Base-by-base conservation (phyloP, 2,113 vertebrate species). In the Pterocles gutturalis region DNA sequence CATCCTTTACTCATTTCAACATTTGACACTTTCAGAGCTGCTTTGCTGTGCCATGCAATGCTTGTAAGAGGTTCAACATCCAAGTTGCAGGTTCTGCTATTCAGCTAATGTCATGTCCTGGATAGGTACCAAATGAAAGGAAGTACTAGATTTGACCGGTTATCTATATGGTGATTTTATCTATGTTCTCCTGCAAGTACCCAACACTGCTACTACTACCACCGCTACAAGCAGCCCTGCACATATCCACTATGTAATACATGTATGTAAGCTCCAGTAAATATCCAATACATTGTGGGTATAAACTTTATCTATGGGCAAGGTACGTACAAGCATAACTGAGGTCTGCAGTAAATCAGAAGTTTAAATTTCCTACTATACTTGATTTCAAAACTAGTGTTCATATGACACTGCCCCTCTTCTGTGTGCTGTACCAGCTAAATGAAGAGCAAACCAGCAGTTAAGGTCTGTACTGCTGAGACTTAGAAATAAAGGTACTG, bases 11-110 rank as follows among this genome's bases (percentile, higher is more conserved):
- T 67, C 65, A 34, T 25, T 77, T 80, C 72, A 57, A 46, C 0
- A 4, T 15, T 34, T 64, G 64, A 96, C 77, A 72, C 26, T 57
- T 84, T 21, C n/a, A 70, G 87, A 76, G 36, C 49, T 17, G 33
- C 36, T 83, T 83, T 10, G 75, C 88, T 83, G 75, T 3, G 70
- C 89, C 95, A 97, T 96, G 96, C 94, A 96, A 86, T 54, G 91
- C 64, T 94, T 17, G 3, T 13, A 57, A 49, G n/a, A 49, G 41
- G 36, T 49, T 43, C 22, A 7, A 26, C 61, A 81, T 83, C 80
- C 80, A 95, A 93, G 48, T 2, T 80, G 76, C 9, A 91, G 73
- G 87, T 72, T 57, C 67, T 92, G 64, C 73, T 76, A 34, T 64
- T 93, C 34, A 69, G 33, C 36, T 90, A 72, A 38, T 29, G n/a